A percentile compares a stretch with the other conserved stretches of the same genome.
These are phyloP conservation scores for Bagarius yarrelli DNA, from an alignment of 2,113 vertebrate genomes.

Conservation along the genomic window DNA sequence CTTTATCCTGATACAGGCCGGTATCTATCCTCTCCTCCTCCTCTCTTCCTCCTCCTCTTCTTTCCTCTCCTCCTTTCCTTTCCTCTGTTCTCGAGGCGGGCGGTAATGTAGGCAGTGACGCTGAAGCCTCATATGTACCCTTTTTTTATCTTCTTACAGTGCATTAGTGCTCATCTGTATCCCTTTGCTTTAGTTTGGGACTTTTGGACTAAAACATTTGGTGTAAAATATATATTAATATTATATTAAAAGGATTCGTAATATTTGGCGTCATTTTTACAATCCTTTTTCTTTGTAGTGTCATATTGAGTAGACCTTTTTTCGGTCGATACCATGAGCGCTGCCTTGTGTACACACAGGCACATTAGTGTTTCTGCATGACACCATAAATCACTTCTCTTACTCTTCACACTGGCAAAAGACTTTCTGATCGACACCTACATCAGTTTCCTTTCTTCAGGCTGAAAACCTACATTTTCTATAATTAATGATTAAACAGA, in stretches of 20 bases:
- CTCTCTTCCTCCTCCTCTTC: background rate
- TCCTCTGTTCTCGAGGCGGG: slow-evolving; percentile 13
- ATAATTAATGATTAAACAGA: no score
- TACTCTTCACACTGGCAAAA: slow-evolving; percentile 35
- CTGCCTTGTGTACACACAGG: slow-evolving; percentile 28
- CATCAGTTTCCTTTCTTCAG: background rate
- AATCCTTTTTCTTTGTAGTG: slow-evolving; percentile 2
- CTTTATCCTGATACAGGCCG: slow-evolving; percentile 15
- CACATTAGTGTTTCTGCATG: slow-evolving; percentile 25
- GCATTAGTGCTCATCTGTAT: background rate
- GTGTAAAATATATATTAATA: background rate
- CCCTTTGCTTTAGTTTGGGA: background rate
- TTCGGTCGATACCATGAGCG: slow-evolving; percentile 20
- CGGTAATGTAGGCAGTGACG: background rate
- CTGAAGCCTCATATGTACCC: background rate
- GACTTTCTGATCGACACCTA: slow-evolving; percentile 18
- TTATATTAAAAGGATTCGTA: no score
- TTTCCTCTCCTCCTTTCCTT: background rate
- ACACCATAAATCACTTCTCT: slow-evolving; percentile 22
- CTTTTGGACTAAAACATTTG: background rate
- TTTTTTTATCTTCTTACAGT: background rate
- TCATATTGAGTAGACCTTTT: slow-evolving; percentile 3
- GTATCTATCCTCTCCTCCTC: slow-evolving; percentile 10
- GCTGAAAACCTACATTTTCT: no score
- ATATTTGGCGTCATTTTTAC: background rate